Conservation (phyloP, 64 coral and sea anemone species). For the Montipora capricornis region DNA sequence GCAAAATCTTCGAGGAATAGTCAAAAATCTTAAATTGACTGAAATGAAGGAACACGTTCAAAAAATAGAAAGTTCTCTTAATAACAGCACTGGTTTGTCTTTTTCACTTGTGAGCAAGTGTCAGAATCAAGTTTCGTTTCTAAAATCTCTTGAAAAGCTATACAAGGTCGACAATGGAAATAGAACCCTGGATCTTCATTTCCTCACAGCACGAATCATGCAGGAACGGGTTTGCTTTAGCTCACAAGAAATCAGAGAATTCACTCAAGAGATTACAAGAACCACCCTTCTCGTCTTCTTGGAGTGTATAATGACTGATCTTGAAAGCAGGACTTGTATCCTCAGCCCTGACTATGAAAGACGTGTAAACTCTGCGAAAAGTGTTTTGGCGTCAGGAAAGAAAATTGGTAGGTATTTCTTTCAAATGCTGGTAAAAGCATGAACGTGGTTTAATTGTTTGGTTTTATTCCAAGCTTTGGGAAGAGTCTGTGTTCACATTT, state of each 20-base stretch:
- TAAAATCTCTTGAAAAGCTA: background rate
- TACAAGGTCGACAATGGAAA: background rate
- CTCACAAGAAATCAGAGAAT: slow-evolving; percentile 30
- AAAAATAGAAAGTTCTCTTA: background rate
- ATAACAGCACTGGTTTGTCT: background rate
- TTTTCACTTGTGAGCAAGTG: background rate
- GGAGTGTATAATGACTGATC: background rate
- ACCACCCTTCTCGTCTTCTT: background rate
- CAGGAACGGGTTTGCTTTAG: slow-evolving; percentile 1
- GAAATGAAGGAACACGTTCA: background rate
- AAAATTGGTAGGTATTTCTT: background rate
- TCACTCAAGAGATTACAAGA: background rate
- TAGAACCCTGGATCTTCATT: background rate
- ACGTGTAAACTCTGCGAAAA: background rate
- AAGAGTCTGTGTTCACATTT: too few relatives aligned
- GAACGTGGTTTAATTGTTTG: too few relatives aligned
- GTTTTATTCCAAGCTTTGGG: too few relatives aligned
- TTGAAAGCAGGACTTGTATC: background rate
- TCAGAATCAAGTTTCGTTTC: background rate
- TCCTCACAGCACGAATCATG: background rate
- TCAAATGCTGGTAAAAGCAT: too few relatives aligned
- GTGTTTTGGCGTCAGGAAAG: slow-evolving; percentile 20
- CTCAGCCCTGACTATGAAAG: background rate
- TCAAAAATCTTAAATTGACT: background rate
- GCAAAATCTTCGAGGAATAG: background rate